Percentiles rank a stretch among this genome's conserved stretches.
Conservation (phyloP, 2,113 vertebrate genomes). For the Neoarius graeffei region DNA sequence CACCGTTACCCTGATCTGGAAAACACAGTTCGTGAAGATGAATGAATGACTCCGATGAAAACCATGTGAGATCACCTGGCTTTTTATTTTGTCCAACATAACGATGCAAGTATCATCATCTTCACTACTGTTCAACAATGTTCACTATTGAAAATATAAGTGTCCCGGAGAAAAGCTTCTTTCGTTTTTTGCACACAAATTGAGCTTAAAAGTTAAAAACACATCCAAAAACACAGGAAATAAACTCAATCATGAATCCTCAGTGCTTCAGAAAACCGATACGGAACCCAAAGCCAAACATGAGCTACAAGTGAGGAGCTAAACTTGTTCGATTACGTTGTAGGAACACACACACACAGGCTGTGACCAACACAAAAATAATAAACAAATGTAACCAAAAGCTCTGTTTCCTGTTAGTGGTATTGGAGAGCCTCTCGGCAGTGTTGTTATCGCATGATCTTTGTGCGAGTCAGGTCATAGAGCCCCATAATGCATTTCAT, state of each 20-base stretch:
- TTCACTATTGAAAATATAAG: not conserved
- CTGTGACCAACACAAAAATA: not conserved
- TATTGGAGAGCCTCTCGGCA: slow-evolving; percentile 6
- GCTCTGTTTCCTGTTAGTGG: slow-evolving; percentile 1
- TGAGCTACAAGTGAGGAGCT: not conserved
- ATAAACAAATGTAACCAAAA: slow-evolving; percentile 35
- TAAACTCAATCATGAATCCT: not conserved
- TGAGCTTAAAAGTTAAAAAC: not conserved
- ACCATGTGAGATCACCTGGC: not conserved
- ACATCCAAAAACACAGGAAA: not conserved
- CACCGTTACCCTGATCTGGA: not conserved
- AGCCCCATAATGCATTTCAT: not conserved
- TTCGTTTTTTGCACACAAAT: not conserved
- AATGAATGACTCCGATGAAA: not conserved
- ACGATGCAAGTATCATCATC: not conserved
- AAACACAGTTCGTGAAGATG: not conserved
- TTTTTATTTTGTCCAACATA: no score
- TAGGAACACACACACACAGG: not conserved
- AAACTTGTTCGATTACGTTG: not conserved
- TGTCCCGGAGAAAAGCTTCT: not conserved
- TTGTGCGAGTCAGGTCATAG: not conserved
- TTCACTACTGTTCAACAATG: not conserved
- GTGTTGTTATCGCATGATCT: not conserved
- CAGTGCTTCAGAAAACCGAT: not conserved
- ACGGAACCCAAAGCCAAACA: not conserved